Evolutionary conservation across 2,888 invertebrate species (phyloP).

Genomic region (Heliconius hortense): DNA sequence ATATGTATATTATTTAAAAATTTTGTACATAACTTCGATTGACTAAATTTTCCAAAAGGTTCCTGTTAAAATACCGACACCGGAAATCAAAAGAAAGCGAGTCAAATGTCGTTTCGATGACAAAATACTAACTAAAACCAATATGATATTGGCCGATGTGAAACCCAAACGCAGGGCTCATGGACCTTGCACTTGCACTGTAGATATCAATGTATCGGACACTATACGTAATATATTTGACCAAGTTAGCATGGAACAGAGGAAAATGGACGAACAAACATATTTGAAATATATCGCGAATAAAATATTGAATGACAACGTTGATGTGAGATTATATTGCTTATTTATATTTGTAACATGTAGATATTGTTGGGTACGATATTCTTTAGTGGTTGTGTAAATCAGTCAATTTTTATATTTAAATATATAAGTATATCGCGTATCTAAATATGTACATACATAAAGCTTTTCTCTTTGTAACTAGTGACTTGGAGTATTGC

Average conservation of each 20-base stretch:
- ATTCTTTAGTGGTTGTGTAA: background rate
- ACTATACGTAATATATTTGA: constrained; percentile 74
- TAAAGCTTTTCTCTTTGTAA: too few relatives aligned
- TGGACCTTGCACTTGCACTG: constrained; percentile 71
- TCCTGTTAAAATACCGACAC: constrained; percentile 54
- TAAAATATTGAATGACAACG: constrained; percentile 61
- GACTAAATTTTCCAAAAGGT: constrained; percentile 49
- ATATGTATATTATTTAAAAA: background rate
- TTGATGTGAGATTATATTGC: constrained; percentile 57
- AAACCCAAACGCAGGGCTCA: constrained; percentile 57
- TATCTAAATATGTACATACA: too few relatives aligned
- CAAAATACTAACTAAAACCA: constrained; percentile 64
- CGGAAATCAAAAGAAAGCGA: constrained; percentile 54
- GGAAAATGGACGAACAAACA: constrained; percentile 65
- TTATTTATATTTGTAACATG: background rate
- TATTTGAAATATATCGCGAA: constrained; percentile 72
- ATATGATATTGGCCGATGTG: constrained; percentile 67
- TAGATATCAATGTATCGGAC: constrained; percentile 69
- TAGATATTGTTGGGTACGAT: background rate
- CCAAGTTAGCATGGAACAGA: constrained; percentile 70
- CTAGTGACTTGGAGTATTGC: too few relatives aligned
- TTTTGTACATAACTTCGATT: background rate
- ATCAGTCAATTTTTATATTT: too few relatives aligned
- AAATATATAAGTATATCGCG: too few relatives aligned
- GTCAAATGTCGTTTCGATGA: constrained; percentile 50